Base-by-base conservation (phyloP, 2,113 vertebrate genomes). In the Helogale parvula region DNA sequence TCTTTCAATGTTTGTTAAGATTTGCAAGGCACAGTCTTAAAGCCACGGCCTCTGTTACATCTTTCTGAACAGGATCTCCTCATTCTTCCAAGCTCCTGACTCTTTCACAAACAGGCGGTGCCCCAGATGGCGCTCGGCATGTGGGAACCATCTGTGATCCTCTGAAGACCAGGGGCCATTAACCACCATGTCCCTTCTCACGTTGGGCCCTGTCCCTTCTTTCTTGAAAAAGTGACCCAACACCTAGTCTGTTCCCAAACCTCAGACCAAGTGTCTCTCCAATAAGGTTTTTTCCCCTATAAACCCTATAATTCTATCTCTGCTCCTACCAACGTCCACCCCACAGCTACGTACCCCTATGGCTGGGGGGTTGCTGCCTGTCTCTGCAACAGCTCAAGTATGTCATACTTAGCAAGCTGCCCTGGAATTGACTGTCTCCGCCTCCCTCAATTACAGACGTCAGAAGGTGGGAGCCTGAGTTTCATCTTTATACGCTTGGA, bases 41-140 rank as follows among this genome's bases (percentile, higher is more conserved):
- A 86, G 14, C 8, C 19, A 27, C 2, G 27, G 27, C 27, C 38
- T 33, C 35, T 57, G 6, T 38, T 7, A 5, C 4, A 5, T 5
- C 0, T 31, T 17, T 72, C 21, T 45, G 12, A 47, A 11, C 57
- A 19, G n/a, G 35, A 45, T 65, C 31, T 45, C 65, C 25, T 76
- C 29, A 5, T 17, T 52, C 29, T 92, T 66, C 65, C n/a, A 7
- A 3, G 13, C n/a, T 72, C 27, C n/a, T 35, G 27, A 71, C 17
- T n/a, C 57, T 25, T 80, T 14, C 14, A 1, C 9, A 47, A 29
- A n/a, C 6, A n/a, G 21, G 15, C n/a, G 15, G 4, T 4, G n/a
- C 5, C 15, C 23, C 52, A 3, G 4, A 23, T 0, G 9, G 41
- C 0, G 5, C 47, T 35, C 17, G 5, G 5, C 31, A 12, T 14